Conservation (phyloP, 2,888 invertebrate genomes). For the Venusia cambrica region DNA sequence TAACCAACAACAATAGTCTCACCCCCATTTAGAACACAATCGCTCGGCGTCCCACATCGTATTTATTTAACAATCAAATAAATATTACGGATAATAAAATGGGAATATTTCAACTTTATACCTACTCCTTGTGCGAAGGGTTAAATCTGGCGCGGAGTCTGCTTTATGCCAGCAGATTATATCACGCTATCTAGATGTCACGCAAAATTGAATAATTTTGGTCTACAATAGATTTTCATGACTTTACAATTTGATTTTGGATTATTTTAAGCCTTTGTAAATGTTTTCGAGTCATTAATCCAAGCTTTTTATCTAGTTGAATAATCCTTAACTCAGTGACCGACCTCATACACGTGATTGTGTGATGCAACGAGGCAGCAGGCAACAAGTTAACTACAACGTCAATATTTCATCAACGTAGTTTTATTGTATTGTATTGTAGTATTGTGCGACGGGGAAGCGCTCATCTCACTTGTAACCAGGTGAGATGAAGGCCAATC, state of each 20-base stretch:
- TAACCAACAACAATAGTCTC: conserved; percentile 72
- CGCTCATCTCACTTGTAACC: too few species aligned
- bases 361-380: too few species aligned
- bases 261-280: conserved; percentile 33
- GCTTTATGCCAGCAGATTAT: conserved; percentile 65
- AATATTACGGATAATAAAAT: conserved; percentile 80
- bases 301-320: too few species aligned
- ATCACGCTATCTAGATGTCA: conserved; percentile 69
- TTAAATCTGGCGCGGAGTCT: conserved; percentile 56
- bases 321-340: too few species aligned
- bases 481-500: too few species aligned
- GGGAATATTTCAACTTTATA: conserved; percentile 79
- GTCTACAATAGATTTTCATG: conserved; percentile 49
- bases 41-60: conserved; percentile 73
- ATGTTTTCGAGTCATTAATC: conserved; percentile 41
- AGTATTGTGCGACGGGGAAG: too few species aligned
- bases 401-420: too few species aligned
- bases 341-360: too few species aligned
- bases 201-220: conserved; percentile 71
- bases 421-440: too few species aligned
- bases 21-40: conserved; percentile 74
- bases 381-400: too few species aligned
- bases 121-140: conserved; percentile 69
- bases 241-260: conserved; percentile 37
- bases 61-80: conserved; percentile 81